Conservation (phyloP, 2,888 invertebrate species). For the Micoletzkya japonica region DNA sequence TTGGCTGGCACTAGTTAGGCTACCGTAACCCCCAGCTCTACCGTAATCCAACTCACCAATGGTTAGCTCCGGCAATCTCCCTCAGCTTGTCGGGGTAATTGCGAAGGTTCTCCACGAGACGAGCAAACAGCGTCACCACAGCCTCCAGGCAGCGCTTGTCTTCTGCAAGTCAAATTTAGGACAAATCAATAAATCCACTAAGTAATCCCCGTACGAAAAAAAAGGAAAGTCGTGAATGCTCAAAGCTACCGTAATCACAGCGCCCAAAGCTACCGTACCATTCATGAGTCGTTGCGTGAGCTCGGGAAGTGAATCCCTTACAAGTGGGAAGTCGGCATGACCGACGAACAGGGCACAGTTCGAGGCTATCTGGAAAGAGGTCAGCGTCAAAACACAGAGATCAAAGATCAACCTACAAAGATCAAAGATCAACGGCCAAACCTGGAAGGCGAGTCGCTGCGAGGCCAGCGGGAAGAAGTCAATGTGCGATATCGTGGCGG, state of each 20-base stretch:
- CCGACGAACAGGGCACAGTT: slow-evolving; percentile 78
- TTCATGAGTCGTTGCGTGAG: slow-evolving; percentile 49
- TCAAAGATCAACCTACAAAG: too few species aligned
- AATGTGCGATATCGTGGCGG: slow-evolving; percentile 90
- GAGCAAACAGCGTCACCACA: slow-evolving; percentile 91
- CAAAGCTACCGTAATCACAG: too few species aligned
- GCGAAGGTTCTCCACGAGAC: slow-evolving; percentile 93
- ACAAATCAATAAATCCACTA: too few species aligned
- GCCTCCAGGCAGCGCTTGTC: slow-evolving; percentile 98
- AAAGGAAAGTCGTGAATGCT: too few species aligned
- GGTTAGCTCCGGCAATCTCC: slow-evolving; percentile 76
- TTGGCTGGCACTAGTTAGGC: not conserved
- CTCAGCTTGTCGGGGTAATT: slow-evolving; percentile 85
- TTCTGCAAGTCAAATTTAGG: slow-evolving; percentile 67
- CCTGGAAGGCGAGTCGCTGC: slow-evolving; percentile 91
- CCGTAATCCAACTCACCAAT: slow-evolving; percentile 28
- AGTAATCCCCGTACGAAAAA: too few species aligned
- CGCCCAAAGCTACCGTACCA: too few species aligned
- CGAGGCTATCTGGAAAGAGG: slow-evolving; percentile 91
- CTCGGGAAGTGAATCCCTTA: slow-evolving; percentile 49
- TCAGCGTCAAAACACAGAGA: too few species aligned
- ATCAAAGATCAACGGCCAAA: too few species aligned
- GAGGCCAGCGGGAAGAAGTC: slow-evolving; percentile 99
- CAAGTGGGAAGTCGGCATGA: slow-evolving; percentile 79
- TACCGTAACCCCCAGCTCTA: not conserved